phyloP scores from a whole-genome alignment of 2,888 invertebrate genomes.

The Coremacera marginata region DNA sequence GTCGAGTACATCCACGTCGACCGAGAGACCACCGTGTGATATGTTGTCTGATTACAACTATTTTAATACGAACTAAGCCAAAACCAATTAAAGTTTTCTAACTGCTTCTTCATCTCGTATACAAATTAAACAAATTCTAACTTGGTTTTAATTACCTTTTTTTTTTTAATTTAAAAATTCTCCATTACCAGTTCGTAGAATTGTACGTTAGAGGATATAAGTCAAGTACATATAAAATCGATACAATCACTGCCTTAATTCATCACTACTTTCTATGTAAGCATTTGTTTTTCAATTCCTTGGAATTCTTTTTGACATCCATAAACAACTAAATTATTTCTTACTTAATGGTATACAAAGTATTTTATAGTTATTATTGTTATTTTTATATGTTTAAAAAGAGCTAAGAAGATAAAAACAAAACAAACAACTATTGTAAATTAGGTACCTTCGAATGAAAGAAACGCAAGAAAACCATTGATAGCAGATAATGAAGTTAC shows the following conservation, averaged over 20 bases:
- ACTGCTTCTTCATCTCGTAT: slow-evolving; percentile 41
- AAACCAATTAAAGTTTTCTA: slow-evolving; percentile 29
- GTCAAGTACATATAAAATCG: slow-evolving; percentile 44
- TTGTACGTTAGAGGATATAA: background rate
- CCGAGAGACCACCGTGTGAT: slow-evolving; percentile 92
- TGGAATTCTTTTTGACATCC: too few relatives aligned
- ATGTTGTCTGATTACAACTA: slow-evolving; percentile 57
- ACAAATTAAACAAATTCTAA: slow-evolving; percentile 8
- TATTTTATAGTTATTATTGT: background rate
- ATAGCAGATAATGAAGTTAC: slow-evolving; percentile 33
- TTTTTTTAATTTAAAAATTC: background rate
- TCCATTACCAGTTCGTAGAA: background rate
- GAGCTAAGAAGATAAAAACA: slow-evolving; percentile 17
- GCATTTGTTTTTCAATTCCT: background rate
- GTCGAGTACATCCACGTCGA: slow-evolving; percentile 94
- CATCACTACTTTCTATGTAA: slow-evolving; percentile 8
- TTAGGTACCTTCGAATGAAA: slow-evolving; percentile 65
- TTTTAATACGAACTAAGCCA: slow-evolving; percentile 42
- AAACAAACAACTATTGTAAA: slow-evolving; percentile 64
- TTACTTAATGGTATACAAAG: background rate
- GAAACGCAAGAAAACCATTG: slow-evolving; percentile 42
- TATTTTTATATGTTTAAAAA: slow-evolving; percentile 10
- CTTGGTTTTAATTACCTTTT: background rate
- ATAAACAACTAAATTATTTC: too few relatives aligned
- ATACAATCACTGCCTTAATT: slow-evolving; percentile 65